Percentiles rank a stretch among this genome's conserved stretches.
phyloP scores from a whole-genome alignment of 92 coral and sea anemone species.

The Hydrozoanthus gracilis region DNA sequence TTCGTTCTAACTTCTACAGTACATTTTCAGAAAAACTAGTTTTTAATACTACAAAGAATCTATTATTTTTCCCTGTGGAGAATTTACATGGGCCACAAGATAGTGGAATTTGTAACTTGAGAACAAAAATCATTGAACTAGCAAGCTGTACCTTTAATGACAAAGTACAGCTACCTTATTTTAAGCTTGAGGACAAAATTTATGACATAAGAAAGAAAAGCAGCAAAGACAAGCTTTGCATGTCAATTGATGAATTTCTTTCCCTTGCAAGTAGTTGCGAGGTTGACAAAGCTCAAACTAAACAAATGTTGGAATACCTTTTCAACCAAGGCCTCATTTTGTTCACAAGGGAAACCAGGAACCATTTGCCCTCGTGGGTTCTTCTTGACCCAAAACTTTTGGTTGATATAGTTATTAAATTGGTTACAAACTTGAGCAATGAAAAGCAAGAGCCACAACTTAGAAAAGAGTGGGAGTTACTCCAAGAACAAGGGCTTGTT shows the following conservation, averaged over 20 bases:
- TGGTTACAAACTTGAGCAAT: neutral
- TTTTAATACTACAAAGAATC: neutral
- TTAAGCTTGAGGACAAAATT: constrained; percentile 6
- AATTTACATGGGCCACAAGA: neutral
- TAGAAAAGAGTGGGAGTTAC: neutral
- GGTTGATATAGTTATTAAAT: neutral
- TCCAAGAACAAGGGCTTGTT: neutral
- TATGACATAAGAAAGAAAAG: neutral
- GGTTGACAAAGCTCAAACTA: neutral
- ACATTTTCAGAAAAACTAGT: constrained; percentile 1
- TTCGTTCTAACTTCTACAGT: neutral
- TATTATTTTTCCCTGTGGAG: constrained; percentile 11
- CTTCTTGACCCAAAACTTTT: constrained; percentile 4
- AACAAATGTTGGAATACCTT: neutral
- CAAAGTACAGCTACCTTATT: neutral
- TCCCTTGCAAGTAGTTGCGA: neutral
- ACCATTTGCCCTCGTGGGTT: neutral
- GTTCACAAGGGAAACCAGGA: neutral
- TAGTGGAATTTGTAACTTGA: neutral
- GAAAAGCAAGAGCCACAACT: neutral
- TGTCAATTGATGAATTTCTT: neutral
- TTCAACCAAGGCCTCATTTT: neutral
- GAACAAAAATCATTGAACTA: neutral
- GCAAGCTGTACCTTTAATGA: neutral
- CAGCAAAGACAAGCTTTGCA: neutral